Conservation (phyloP, 2,888 invertebrate species). For the Tipula helvola region DNA sequence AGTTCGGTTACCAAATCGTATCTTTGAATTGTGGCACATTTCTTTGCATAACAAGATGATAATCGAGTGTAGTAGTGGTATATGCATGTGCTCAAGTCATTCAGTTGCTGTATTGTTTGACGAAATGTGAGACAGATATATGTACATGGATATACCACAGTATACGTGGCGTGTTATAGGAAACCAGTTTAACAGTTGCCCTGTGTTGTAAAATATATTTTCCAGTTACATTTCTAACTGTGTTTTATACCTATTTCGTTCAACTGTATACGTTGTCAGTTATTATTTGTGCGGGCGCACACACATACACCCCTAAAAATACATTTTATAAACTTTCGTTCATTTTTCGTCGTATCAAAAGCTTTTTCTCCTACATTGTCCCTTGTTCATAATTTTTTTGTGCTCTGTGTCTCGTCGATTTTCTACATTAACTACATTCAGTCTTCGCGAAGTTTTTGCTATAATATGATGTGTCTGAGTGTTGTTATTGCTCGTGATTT, state of each 20-base stretch:
- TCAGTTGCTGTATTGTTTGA: no score
- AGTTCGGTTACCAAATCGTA: no score
- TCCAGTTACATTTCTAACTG: no score
- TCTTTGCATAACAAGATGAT: no score
- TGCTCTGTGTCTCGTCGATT: background rate
- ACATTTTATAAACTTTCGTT: background rate
- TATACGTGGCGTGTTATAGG: no score
- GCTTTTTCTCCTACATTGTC: background rate
- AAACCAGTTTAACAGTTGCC: no score
- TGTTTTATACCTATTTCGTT: background rate
- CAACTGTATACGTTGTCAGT: background rate
- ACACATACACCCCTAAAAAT: background rate
- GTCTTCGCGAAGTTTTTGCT: constrained; percentile 4
- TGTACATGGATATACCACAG: no score
- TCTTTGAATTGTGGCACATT: no score
- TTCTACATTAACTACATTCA: background rate
- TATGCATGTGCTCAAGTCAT: no score
- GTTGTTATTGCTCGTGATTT: background rate
- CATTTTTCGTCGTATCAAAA: background rate
- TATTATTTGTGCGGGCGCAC: background rate
- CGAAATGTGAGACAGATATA: no score
- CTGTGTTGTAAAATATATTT: no score
- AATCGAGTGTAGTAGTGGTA: no score
- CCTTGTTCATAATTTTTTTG: background rate
- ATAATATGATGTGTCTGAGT: background rate